Evolutionary conservation across 2,888 invertebrate species (phyloP).

Genomic region (Drosophila picticornis): DNA sequence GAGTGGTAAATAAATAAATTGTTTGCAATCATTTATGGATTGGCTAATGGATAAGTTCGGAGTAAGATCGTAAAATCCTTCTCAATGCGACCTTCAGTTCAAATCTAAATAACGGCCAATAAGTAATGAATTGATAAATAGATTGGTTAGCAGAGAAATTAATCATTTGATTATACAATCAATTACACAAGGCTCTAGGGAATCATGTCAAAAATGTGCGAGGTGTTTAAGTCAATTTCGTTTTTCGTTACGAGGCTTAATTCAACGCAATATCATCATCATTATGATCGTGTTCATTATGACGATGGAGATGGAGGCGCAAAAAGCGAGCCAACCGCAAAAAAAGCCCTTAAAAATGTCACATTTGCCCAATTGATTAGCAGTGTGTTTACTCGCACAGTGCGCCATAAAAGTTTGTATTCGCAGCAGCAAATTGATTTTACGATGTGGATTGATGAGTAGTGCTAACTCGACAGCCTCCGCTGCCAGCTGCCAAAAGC

Average conservation of each 20-base stretch:
- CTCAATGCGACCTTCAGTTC: neutral
- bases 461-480: slow-evolving; percentile 34
- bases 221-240: slow-evolving; percentile 36
- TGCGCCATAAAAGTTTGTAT: slow-evolving; percentile 65
- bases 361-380: slow-evolving; percentile 72
- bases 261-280: slow-evolving; percentile 2
- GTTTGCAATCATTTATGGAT: neutral
- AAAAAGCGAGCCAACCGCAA: slow-evolving; percentile 44
- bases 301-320: slow-evolving; percentile 29
- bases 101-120: neutral
- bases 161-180: neutral
- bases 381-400: slow-evolving; percentile 52
- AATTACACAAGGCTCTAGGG: neutral
- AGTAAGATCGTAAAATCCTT: neutral
- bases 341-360: slow-evolving; percentile 55
- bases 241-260: neutral
- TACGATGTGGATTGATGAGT: slow-evolving; percentile 53
- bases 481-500: slow-evolving; percentile 14
- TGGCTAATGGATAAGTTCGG: neutral
- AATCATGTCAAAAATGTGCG: neutral
- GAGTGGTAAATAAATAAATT: neutral
- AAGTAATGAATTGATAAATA: neutral
- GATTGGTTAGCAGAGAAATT: neutral
- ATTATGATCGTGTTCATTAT: slow-evolving; percentile 3
- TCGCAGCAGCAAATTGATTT: slow-evolving; percentile 69